phyloP scores from a whole-genome alignment of 2,888 invertebrate genomes.

The Chrysina gloriosa region DNA sequence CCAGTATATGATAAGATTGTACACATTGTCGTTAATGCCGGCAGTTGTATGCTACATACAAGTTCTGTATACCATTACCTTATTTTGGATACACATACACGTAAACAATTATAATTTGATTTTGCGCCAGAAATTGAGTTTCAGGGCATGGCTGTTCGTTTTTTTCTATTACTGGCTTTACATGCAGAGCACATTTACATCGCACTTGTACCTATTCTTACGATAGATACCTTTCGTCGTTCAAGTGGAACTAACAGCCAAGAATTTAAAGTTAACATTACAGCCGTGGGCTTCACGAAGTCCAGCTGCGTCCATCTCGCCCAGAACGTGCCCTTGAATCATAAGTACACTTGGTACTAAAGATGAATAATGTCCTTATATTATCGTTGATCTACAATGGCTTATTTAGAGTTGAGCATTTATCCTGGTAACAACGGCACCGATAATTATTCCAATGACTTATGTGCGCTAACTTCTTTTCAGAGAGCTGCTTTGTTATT shows the following conservation, averaged over 20 bases:
- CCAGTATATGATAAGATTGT: too few species aligned
- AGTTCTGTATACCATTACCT: too few species aligned
- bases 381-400: conserved; percentile 28
- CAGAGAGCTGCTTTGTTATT: conserved; percentile 21
- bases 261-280: conserved; percentile 4
- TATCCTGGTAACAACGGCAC: conserved; percentile 3
- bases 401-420: conserved; percentile 18
- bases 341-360: neutral
- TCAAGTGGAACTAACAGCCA: conserved; percentile 7
- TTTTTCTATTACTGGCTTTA: too few species aligned
- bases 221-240: neutral
- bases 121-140: too few species aligned
- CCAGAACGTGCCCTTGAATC: conserved; percentile 6
- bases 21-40: too few species aligned
- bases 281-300: conserved; percentile 1
- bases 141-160: too few species aligned
- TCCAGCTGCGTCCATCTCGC: conserved; percentile 19
- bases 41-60: too few species aligned
- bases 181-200: too few species aligned
- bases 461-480: conserved; percentile 10
- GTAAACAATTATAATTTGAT: too few species aligned
- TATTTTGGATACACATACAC: too few species aligned
- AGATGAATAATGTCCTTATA: conserved; percentile 26
- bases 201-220: too few species aligned
- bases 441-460: conserved; percentile 21